Base-by-base conservation (phyloP, 2,888 invertebrate genomes). In the Pollenia angustigena region DNA sequence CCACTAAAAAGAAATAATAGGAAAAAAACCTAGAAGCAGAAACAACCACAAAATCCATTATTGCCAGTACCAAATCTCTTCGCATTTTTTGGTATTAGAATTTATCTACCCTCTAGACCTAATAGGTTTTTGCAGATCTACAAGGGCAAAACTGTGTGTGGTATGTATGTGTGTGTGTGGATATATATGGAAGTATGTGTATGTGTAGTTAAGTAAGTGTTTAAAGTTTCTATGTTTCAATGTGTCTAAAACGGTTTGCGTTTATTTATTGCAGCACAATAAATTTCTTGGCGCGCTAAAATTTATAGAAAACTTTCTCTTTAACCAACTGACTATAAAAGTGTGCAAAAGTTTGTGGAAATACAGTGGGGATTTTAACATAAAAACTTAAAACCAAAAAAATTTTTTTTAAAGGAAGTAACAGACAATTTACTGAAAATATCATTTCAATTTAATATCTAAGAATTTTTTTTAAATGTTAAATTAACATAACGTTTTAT, bases 201-300 rank as follows among this genome's bases (percentile, higher is more conserved):
- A 9, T 48, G 18, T 14, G 4, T 11, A 7, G 11, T 32, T 32
- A 48, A 46, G 14, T 12, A 32, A 44, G 23, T 76, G 58, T 58
- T 50, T 54, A 8, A 79, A 68, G 58, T 74, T 32, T 84, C 16
- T 9, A 42, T 64, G 74, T 32, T 68, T 68, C 44, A 66, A 58
- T 68, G 64, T 83, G 75, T 71, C 86, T 72, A 54, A 81, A 80
- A 72, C 56, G 68, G 84, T 71, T 82, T 82, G 74, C 62, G 46
- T 78, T 87, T 87, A 87, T 87, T 87, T 87, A 87, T 87, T 81
- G 87, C 84, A 69, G 66, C 50, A 84, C 74, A 84, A 87, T 87
- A 87, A 84, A 87, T 87, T 71, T 83, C 54, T 71, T 58, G 50
- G 12, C 64, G 60, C 68, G 54, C 66, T 64, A 69, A 81, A 84